phyloP scores from a whole-genome alignment of 2,888 invertebrate genomes.

The Temnothorax rugatulus region DNA sequence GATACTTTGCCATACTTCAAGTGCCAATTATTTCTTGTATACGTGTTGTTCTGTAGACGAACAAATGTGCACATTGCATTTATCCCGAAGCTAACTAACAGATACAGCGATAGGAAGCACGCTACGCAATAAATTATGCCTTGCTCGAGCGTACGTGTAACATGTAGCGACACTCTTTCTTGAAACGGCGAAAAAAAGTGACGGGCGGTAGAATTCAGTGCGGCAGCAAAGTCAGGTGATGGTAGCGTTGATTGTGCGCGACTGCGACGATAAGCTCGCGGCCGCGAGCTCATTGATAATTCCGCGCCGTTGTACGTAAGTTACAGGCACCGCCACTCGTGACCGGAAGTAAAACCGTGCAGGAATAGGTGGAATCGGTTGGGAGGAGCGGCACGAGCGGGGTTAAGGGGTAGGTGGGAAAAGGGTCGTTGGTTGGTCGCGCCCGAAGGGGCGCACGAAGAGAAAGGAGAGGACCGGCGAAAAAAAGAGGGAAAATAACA shows the following conservation, averaged over 20 bases:
- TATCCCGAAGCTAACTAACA: conserved; percentile 67
- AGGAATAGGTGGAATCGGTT: conserved; percentile 54
- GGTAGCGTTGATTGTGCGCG: conserved; percentile 68
- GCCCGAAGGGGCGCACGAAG: conserved; percentile 56
- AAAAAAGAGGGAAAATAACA: conserved; percentile 75
- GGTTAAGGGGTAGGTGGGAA: conserved; percentile 62
- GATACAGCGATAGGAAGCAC: conserved; percentile 68
- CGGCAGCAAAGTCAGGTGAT: conserved; percentile 44
- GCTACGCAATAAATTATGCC: conserved; percentile 66
- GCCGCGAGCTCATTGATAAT: conserved; percentile 64
- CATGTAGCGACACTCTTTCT: conserved; percentile 46
- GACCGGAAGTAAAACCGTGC: conserved; percentile 67
- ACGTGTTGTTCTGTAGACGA: background rate
- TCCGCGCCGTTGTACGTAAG: conserved; percentile 67
- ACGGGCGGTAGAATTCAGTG: conserved; percentile 15
- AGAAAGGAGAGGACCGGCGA: conserved; percentile 59
- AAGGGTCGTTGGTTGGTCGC: conserved; percentile 65
- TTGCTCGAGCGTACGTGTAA: conserved; percentile 48
- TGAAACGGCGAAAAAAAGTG: conserved; percentile 51
- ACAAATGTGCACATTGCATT: conserved; percentile 54
- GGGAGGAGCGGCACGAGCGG: conserved; percentile 55
- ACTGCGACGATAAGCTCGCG: conserved; percentile 48
- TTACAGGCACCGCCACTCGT: conserved; percentile 72
- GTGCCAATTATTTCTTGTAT: background rate
- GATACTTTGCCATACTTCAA: background rate